Conservation (phyloP, 2,888 invertebrate genomes). For the Nomada hirtipes region DNA sequence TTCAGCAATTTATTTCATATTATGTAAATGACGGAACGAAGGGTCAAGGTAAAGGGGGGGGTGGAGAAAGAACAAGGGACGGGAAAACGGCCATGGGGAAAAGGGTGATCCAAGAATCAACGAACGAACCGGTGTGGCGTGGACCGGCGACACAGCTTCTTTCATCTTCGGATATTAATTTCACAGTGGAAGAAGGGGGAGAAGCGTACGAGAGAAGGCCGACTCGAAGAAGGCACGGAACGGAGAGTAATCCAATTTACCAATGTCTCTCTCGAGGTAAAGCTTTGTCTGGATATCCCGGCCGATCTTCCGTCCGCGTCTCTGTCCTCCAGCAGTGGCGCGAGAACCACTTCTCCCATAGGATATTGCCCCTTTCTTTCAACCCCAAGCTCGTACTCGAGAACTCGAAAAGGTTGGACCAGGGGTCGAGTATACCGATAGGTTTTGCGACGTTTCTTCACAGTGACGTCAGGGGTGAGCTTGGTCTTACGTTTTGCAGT, state of each 20-base stretch:
- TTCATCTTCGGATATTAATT: conserved; percentile 80
- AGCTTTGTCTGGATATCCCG: conserved; percentile 64
- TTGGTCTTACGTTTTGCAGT: conserved; percentile 45
- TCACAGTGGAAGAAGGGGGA: conserved; percentile 67
- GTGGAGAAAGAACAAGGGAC: neutral
- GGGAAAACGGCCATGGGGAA: conserved; percentile 23
- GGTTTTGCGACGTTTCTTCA: conserved; percentile 57
- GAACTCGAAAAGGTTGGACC: conserved; percentile 62
- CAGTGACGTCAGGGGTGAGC: conserved; percentile 54
- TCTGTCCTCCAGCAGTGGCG: conserved; percentile 38
- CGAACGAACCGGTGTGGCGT: conserved; percentile 46
- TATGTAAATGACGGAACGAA: conserved; percentile 71
- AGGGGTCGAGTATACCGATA: conserved; percentile 21
- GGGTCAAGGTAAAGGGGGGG: conserved; percentile 16
- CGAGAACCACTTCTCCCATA: conserved; percentile 67
- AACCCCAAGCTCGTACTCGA: conserved; percentile 43
- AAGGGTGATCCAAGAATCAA: conserved; percentile 57
- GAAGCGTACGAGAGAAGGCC: conserved; percentile 31
- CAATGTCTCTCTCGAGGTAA: conserved; percentile 65
- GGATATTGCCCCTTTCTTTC: conserved; percentile 28
- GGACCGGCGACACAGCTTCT: conserved; percentile 69
- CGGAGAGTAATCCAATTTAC: conserved; percentile 78
- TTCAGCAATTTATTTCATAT: conserved; percentile 76
- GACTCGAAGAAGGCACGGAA: conserved; percentile 52
- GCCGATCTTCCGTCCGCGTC: conserved; percentile 45